Evolutionary conservation across 2,113 vertebrate genomes (phyloP).

Genomic region (Balaeniceps rex): DNA sequence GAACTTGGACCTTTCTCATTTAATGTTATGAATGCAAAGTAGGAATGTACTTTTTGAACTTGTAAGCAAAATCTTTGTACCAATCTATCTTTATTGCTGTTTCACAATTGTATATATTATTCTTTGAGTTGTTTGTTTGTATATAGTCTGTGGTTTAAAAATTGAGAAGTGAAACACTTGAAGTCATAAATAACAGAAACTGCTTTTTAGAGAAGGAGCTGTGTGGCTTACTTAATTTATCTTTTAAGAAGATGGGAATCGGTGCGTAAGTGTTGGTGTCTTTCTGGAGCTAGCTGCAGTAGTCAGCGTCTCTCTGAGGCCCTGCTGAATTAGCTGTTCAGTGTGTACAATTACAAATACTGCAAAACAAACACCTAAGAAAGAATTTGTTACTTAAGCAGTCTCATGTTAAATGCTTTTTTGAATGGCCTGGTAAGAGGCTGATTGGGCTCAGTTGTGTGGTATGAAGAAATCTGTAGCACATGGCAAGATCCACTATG

Average conservation of each 20-base stretch:
- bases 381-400: background rate
- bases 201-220: background rate
- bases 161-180: background rate
- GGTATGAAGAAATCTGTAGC: background rate
- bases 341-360: background rate
- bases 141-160: background rate
- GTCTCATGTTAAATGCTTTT: background rate
- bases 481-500: background rate
- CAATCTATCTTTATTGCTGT: background rate
- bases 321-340: background rate
- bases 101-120: background rate
- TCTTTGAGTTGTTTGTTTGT: background rate
- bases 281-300: background rate
- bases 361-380: background rate
- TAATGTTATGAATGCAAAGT: background rate
- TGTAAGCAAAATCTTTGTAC: background rate
- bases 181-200: background rate
- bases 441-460: background rate
- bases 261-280: background rate
- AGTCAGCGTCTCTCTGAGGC: background rate
- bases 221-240: background rate
- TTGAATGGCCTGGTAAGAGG: background rate
- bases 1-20: background rate
- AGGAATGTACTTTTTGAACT: background rate
- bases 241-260: background rate